A percentile compares a stretch with the other conserved stretches of the same genome.
Evolutionary conservation across 2,797 vertebrate species (phyloP).

Genomic region (Lepus oiostolus): DNA sequence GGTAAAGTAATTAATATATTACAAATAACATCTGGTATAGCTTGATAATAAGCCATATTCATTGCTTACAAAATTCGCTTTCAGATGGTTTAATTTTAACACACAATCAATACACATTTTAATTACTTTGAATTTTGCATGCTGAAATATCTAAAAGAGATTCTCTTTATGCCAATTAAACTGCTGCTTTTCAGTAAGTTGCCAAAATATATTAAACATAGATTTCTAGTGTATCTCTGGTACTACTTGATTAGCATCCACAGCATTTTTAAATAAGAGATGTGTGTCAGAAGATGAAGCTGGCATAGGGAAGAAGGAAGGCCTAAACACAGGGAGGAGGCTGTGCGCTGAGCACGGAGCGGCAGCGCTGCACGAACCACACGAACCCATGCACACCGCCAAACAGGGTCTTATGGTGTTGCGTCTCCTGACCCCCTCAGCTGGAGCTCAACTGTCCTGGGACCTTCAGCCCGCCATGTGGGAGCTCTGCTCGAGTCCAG

Average conservation of each 20-base stretch:
- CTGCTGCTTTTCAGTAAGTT: neutral
- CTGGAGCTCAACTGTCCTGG: slow-evolving; percentile 48
- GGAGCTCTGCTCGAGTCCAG: slow-evolving; percentile 58
- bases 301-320: neutral
- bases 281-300: neutral
- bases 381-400: accelerated
- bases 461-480: slow-evolving; percentile 20
- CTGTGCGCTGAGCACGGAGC: neutral
- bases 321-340: neutral
- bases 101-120: neutral
- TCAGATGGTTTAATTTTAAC: neutral
- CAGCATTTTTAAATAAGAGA: neutral
- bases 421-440: slow-evolving; percentile 39
- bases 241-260: slow-evolving; percentile 27
- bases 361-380: no score
- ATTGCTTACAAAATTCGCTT: slow-evolving; percentile 6
- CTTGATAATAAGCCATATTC: neutral
- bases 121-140: slow-evolving; percentile 24
- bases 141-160: slow-evolving; percentile 29
- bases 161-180: neutral
- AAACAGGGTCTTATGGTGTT: slow-evolving; percentile 42
- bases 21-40: slow-evolving; percentile 21
- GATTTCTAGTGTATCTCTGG: neutral
- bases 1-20: slow-evolving; percentile 7
- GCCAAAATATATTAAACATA: slow-evolving; percentile 8